A percentile compares a stretch with the other conserved stretches of the same genome.
Conservation (phyloP, 2,888 invertebrate species). For the Ephialtes manifestator region DNA sequence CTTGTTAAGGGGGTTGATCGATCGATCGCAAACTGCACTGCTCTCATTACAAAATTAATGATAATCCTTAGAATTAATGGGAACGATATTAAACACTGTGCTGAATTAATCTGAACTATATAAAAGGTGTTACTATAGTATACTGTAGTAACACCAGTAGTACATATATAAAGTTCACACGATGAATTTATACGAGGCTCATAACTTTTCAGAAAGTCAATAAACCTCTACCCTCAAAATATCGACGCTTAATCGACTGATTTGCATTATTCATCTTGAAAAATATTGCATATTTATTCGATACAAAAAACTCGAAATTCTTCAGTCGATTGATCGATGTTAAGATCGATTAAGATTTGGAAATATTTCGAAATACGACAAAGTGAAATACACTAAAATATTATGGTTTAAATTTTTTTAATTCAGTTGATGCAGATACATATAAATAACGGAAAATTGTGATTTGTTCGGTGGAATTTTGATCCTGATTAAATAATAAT, state of each 20-base stretch:
- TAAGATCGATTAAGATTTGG: no score
- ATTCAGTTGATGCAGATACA: no score
- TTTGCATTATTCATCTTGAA: neutral
- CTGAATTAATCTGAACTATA: neutral
- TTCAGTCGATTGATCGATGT: neutral
- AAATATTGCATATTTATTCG: neutral
- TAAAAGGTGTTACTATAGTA: neutral
- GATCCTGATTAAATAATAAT: no score
- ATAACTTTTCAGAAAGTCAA: slow-evolving; percentile 14
- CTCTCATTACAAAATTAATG: slow-evolving; percentile 5
- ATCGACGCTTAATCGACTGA: neutral
- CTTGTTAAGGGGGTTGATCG: slow-evolving; percentile 16
- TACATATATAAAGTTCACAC: no score
- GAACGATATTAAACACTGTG: neutral
- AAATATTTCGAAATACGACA: neutral
- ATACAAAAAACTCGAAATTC: neutral
- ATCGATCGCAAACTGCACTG: neutral
- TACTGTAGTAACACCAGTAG: no score
- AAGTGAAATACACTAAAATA: neutral
- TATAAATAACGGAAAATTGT: no score
- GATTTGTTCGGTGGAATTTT: no score
- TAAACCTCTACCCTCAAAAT: neutral
- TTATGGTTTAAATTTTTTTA: no score
- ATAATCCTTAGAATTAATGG: slow-evolving; percentile 22
- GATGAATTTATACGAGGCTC: neutral